Percentiles rank a stretch among this genome's conserved stretches.
phyloP scores from a whole-genome alignment of 2,888 invertebrate species.

The Cyclophora albipunctata region DNA sequence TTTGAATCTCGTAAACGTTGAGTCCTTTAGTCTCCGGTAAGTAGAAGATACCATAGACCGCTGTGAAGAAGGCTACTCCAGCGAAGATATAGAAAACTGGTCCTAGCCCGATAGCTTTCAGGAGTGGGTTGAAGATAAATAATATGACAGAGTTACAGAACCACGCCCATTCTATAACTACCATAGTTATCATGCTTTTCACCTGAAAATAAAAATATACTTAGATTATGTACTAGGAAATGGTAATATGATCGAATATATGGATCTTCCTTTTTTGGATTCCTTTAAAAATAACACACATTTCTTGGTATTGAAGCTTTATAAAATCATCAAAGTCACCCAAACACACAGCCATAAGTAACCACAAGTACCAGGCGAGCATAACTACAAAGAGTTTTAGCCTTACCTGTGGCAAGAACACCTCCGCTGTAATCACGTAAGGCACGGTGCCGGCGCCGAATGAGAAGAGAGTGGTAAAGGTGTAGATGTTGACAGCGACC shows the following conservation, averaged over 20 bases:
- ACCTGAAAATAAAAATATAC: conserved; percentile 27
- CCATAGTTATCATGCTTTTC: conserved; percentile 39
- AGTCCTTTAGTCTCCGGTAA: conserved; percentile 47
- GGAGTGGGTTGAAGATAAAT: conserved; percentile 44
- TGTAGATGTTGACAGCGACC: conserved; percentile 36
- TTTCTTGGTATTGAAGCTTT: too few species aligned
- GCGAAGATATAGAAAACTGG: conserved; percentile 49
- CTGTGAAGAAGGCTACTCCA: conserved; percentile 30
- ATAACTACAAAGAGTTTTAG: conserved; percentile 1
- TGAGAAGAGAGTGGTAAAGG: conserved; percentile 32
- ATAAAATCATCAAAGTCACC: too few species aligned
- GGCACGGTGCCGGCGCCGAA: conserved; percentile 47
- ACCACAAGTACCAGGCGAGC: conserved; percentile 4
- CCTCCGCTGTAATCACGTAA: conserved; percentile 40
- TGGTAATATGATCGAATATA: too few species aligned
- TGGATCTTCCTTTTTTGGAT: too few species aligned
- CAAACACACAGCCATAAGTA: background rate
- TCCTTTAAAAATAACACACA: too few species aligned
- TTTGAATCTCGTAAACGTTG: conserved; percentile 38
- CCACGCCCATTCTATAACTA: conserved; percentile 45
- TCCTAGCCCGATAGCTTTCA: conserved; percentile 38
- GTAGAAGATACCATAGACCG: conserved; percentile 27
- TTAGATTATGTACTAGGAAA: too few species aligned
- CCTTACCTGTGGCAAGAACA: conserved; percentile 48
- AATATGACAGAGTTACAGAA: conserved; percentile 44